Evolutionary conservation across 1,140 invertebrate genomes (phyloP).

Genomic region (Branchinecta lynchi): DNA sequence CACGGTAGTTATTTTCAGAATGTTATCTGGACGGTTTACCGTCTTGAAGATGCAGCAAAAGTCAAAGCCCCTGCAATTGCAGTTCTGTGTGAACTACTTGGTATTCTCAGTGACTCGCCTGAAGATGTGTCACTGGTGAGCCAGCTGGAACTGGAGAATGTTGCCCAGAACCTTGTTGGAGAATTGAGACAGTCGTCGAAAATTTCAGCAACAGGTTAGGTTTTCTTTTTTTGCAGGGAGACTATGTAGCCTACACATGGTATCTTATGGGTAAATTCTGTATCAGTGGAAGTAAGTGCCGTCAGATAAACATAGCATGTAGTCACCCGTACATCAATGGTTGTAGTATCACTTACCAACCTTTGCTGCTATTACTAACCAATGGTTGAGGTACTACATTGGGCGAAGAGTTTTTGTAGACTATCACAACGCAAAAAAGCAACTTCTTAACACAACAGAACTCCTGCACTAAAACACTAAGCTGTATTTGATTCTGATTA

Average conservation of each 20-base stretch:
- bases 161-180: not conserved
- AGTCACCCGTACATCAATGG: not conserved
- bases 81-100: not conserved
- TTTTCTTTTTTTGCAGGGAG: not conserved
- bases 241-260: not conserved
- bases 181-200: not conserved
- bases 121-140: not conserved
- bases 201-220: not conserved
- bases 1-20: not conserved
- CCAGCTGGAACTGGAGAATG: not conserved
- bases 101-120: not conserved
- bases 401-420: too few relatives aligned
- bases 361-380: not conserved
- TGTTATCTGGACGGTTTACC: not conserved
- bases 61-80: not conserved
- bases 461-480: too few relatives aligned
- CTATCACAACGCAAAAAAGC: too few relatives aligned
- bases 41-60: conserved; percentile 1
- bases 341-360: not conserved
- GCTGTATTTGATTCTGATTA: too few relatives aligned
- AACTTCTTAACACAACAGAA: too few relatives aligned
- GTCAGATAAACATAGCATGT: not conserved
- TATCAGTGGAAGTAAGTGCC: not conserved
- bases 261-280: too few relatives aligned
- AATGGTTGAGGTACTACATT: not conserved